phyloP scores from a whole-genome alignment of 2,113 vertebrate species.

The Xenotilapia caudafasciata region DNA sequence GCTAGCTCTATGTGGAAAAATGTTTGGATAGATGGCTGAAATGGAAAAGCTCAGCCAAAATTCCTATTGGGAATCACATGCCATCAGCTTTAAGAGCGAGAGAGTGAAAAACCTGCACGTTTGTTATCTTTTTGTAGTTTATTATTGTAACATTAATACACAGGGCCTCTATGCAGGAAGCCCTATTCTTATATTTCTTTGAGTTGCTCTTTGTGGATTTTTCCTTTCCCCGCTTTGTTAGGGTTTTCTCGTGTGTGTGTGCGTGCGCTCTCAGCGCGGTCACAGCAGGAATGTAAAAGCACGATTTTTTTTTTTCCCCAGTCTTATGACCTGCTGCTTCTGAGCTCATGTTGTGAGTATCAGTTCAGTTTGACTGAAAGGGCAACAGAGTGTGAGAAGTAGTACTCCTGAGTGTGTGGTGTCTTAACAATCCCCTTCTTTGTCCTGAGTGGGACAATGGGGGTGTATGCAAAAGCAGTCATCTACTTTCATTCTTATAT shows the following conservation, averaged over 20 bases:
- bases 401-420: not conserved
- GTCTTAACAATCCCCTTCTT: slow-evolving; percentile 44
- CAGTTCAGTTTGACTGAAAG: slow-evolving; percentile 25
- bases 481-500: not conserved
- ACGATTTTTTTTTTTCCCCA: not conserved
- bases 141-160: slow-evolving; percentile 28
- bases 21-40: slow-evolving; percentile 22
- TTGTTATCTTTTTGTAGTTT: slow-evolving; percentile 39
- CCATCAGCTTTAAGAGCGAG: not conserved
- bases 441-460: slow-evolving; percentile 9
- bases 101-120: not conserved
- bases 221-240: slow-evolving; percentile 29
- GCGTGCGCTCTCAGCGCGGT: slow-evolving; percentile 5
- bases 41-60: slow-evolving; percentile 29
- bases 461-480: slow-evolving; percentile 3
- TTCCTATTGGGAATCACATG: slow-evolving; percentile 24
- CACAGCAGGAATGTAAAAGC: slow-evolving; percentile 61
- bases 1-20: slow-evolving; percentile 37
- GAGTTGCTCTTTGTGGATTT: slow-evolving; percentile 43
- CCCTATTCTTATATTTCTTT: slow-evolving; percentile 15
- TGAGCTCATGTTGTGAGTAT: slow-evolving; percentile 45
- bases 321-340: slow-evolving; percentile 61
- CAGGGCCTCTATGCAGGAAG: not conserved
- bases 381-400: slow-evolving; percentile 17
- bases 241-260: not conserved